phyloP scores from a whole-genome alignment of 2,888 invertebrate species.

The Chaitophorus viminalis region DNA sequence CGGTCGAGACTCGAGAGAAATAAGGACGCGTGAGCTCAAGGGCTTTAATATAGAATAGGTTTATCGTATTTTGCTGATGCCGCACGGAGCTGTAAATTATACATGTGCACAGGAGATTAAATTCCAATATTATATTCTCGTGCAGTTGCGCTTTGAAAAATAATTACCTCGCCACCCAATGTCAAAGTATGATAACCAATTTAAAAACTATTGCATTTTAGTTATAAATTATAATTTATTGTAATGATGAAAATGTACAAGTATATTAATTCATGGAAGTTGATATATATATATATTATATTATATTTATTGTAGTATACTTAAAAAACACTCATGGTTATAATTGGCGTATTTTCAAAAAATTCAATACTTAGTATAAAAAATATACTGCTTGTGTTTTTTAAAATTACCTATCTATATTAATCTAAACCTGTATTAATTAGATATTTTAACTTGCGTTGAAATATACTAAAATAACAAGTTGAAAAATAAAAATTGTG shows the following conservation, averaged over 20 bases:
- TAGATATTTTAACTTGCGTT: no score
- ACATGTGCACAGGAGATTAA: background rate
- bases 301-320: no score
- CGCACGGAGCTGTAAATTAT: background rate
- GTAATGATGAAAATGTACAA: background rate
- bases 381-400: no score
- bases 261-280: background rate
- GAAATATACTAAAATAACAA: no score
- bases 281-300: no score
- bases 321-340: no score
- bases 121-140: background rate
- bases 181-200: background rate
- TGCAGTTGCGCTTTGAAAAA: background rate
- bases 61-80: background rate
- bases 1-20: no score
- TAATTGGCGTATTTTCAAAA: no score
- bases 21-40: background rate
- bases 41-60: background rate
- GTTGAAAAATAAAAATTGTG: no score
- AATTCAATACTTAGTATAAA: background rate
- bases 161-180: background rate
- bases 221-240: background rate
- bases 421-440: no score
- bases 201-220: background rate
- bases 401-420: no score